Evolutionary conservation across 2,888 invertebrate species (phyloP).

Genomic region (Vandiemenella viatica): DNA sequence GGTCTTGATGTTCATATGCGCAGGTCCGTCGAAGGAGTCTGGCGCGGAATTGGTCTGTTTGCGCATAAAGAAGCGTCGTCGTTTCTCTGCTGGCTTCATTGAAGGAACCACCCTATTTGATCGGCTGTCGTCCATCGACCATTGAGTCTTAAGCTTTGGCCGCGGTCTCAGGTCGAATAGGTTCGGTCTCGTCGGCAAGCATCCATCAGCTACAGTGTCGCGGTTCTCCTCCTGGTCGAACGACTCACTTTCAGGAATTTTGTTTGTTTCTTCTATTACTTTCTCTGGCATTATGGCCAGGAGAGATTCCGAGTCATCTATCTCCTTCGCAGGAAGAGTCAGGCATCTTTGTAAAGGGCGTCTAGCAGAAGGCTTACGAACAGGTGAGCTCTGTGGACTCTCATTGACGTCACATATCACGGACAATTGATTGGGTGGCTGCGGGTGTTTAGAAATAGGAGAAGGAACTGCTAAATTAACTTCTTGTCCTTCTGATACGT

Average conservation of each 20-base stretch:
- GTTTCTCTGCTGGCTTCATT: conserved; percentile 20
- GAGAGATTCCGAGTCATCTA: not conserved
- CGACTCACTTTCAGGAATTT: conserved; percentile 7
- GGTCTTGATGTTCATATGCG: conserved; percentile 6
- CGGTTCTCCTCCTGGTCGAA: conserved; percentile 16
- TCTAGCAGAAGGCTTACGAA: not conserved
- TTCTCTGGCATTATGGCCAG: not conserved
- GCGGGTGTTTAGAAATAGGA: not conserved
- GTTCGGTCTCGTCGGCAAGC: conserved; percentile 10
- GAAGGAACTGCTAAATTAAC: not conserved
- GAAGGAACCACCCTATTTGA: not conserved
- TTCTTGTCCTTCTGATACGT: no score
- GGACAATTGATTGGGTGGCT: not conserved
- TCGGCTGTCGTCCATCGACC: conserved; percentile 18
- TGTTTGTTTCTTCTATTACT: not conserved
- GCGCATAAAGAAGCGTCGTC: conserved; percentile 23
- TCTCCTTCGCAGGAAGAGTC: not conserved
- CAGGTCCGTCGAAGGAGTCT: conserved; percentile 23
- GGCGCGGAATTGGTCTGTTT: conserved; percentile 29
- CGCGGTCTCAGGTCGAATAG: conserved; percentile 11
- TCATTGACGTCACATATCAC: not conserved
- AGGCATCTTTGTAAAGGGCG: not conserved
- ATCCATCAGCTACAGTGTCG: conserved; percentile 13
- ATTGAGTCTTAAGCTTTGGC: conserved; percentile 19
- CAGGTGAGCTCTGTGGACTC: not conserved